These are phyloP conservation scores for Miichthys miiuy DNA, from an alignment of 2,797 vertebrate species.

Conservation along the genomic window DNA sequence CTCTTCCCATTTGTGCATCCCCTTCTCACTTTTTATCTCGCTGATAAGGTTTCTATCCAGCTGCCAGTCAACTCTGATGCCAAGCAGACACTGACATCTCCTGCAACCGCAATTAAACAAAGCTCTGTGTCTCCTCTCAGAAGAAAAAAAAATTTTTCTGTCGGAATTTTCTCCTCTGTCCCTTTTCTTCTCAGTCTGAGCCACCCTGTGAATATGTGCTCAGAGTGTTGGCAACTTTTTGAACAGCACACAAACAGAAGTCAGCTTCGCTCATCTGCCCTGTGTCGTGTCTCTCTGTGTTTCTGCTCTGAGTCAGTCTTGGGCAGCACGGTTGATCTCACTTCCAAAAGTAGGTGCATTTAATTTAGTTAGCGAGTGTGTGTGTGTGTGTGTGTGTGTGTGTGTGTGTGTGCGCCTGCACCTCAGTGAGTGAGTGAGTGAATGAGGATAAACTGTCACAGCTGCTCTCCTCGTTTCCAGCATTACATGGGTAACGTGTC, in stretches of 20 bases:
- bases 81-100: conserved; percentile 61
- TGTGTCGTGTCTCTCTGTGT: conserved; percentile 25
- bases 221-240: conserved; percentile 40
- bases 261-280: conserved; percentile 35
- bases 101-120: conserved; percentile 73
- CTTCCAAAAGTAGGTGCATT: conserved; percentile 60
- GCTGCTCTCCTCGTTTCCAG: conserved; percentile 59
- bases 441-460: conserved; percentile 72
- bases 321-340: conserved; percentile 45
- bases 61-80: conserved; percentile 72
- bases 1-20: conserved; percentile 41
- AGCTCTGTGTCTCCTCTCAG: conserved; percentile 43
- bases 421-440: conserved; percentile 37
- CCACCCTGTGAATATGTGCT: conserved; percentile 62
- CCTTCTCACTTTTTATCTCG: conserved; percentile 63
- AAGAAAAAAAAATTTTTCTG: conserved; percentile 8
- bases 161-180: conserved; percentile 37
- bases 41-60: conserved; percentile 67
- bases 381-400: not conserved
- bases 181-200: conserved; percentile 24
- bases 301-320: conserved; percentile 31
- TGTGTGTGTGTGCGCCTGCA: not conserved
- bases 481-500: conserved; percentile 59
- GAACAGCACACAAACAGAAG: conserved; percentile 32
- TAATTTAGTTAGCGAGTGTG: conserved; percentile 52